phyloP scores from a whole-genome alignment of 2,888 invertebrate species.

The Oscheius onirici region DNA sequence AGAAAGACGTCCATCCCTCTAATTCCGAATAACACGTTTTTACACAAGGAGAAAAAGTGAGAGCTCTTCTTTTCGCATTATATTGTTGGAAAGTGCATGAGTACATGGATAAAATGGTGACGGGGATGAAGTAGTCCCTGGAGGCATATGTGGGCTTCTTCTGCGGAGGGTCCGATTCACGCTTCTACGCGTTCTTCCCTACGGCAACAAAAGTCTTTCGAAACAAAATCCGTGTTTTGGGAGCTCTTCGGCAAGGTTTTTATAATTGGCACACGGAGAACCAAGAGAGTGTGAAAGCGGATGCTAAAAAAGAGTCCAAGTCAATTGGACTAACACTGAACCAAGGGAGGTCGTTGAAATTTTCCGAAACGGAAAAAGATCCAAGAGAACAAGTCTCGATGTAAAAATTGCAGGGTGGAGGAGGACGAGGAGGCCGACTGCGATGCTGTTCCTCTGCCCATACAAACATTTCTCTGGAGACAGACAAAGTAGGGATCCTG shows the following conservation, averaged over 20 bases:
- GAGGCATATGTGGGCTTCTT: constrained; percentile 27
- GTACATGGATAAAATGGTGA: constrained; percentile 18
- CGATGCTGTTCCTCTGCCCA: constrained; percentile 89
- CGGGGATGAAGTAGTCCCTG: constrained; percentile 18
- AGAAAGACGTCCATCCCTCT: constrained; percentile 9
- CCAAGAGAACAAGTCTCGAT: neutral
- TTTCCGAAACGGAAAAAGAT: constrained; percentile 8
- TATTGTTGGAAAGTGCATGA: constrained; percentile 17
- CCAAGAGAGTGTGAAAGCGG: constrained; percentile 27
- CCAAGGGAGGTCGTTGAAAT: constrained; percentile 5
- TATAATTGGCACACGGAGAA: constrained; percentile 23
- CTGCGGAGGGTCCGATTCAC: constrained; percentile 10
- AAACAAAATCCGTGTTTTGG: constrained; percentile 20
- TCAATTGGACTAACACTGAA: constrained; percentile 24
- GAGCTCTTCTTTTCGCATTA: neutral
- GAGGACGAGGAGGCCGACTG: constrained; percentile 73
- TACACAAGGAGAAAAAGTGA: neutral
- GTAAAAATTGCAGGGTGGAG: constrained; percentile 50
- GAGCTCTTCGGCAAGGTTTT: constrained; percentile 3
- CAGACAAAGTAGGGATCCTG: constrained; percentile 81
- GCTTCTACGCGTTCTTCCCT: constrained; percentile 26
- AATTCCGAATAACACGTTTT: constrained; percentile 10
- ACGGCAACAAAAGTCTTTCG: constrained; percentile 27
- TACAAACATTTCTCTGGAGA: constrained; percentile 96
- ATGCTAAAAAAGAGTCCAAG: constrained; percentile 17